Conservation (phyloP, 2,797 vertebrate genomes). For the Hypotaenidia philippensis region DNA sequence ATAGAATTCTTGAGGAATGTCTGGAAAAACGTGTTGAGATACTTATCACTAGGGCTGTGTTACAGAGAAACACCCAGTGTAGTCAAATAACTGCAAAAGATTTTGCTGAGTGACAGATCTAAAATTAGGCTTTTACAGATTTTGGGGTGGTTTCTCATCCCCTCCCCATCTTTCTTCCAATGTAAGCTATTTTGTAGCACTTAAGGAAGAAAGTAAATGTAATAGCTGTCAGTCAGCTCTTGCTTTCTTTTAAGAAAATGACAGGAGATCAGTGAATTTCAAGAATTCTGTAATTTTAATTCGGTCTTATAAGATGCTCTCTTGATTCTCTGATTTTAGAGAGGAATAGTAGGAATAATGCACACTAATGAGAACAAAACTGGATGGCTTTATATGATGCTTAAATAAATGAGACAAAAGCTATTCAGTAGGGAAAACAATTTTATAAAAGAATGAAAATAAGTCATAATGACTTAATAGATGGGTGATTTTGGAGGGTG, state of each 20-base stretch:
- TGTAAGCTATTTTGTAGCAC: neutral
- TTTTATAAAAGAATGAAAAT: neutral
- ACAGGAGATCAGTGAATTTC: slow-evolving; percentile 25
- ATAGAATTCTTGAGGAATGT: slow-evolving; percentile 33
- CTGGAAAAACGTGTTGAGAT: neutral
- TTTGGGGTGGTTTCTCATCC: neutral
- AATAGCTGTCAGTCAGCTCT: neutral
- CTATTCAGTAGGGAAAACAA: neutral
- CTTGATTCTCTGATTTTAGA: neutral
- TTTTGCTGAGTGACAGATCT: neutral
- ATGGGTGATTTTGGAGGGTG: neutral
- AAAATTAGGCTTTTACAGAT: neutral
- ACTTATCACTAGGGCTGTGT: neutral
- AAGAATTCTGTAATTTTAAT: neutral
- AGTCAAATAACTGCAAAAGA: neutral
- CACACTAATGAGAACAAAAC: neutral
- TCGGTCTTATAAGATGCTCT: neutral
- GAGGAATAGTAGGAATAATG: neutral
- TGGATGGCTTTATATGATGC: neutral
- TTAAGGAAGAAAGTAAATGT: neutral
- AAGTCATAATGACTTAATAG: neutral
- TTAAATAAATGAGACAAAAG: neutral
- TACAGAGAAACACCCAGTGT: neutral
- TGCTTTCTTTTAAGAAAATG: neutral
- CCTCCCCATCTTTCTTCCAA: neutral